phyloP scores from a whole-genome alignment of 1,140 invertebrate species.

The Platyscapa corneri region DNA sequence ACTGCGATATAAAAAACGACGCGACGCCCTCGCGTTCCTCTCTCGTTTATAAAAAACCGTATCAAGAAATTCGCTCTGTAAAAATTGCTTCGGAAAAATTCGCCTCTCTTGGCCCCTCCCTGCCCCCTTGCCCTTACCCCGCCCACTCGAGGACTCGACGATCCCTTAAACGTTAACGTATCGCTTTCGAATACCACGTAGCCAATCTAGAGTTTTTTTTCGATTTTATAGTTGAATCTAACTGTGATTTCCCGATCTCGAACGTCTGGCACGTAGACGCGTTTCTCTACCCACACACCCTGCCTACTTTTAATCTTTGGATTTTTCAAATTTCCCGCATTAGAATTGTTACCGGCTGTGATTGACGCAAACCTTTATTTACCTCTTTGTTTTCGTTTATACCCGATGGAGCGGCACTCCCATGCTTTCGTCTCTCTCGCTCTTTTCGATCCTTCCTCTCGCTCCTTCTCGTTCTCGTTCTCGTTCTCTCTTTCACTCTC shows the following conservation, averaged over 20 bases:
- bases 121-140: too few relatives aligned
- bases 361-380: neutral
- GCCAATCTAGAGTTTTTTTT: constrained; percentile 62
- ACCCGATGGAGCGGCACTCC: constrained; percentile 64
- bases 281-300: neutral
- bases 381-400: neutral
- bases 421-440: neutral
- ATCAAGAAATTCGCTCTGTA: constrained; percentile 44
- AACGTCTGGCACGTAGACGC: constrained; percentile 14
- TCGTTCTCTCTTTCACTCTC: constrained; percentile 14
- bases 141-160: constrained; percentile 48
- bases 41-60: constrained; percentile 5
- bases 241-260: constrained; percentile 28
- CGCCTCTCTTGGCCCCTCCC: too few relatives aligned
- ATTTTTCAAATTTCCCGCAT: neutral
- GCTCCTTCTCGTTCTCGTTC: constrained; percentile 23
- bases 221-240: neutral
- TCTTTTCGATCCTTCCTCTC: constrained; percentile 22
- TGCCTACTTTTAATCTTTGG: neutral
- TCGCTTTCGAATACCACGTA: constrained; percentile 72
- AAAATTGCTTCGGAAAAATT: constrained; percentile 56
- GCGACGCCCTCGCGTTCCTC: constrained; percentile 45
- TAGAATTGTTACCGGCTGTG: neutral
- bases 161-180: constrained; percentile 66
- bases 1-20: constrained; percentile 15